phyloP scores from a whole-genome alignment of 23 tunicate genomes.

The Botrylloides violaceus region DNA sequence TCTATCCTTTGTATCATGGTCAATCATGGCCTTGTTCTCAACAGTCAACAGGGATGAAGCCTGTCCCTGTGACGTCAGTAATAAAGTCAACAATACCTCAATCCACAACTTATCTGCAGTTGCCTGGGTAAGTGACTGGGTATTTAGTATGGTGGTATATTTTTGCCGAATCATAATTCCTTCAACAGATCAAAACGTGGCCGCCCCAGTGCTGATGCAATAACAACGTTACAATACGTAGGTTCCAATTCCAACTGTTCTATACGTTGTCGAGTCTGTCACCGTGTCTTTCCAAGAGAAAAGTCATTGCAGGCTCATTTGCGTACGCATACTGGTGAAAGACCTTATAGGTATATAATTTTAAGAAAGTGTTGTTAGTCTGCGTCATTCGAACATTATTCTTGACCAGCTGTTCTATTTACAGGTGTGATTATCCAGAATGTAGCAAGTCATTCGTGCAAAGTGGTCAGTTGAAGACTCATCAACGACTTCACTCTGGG shows the following conservation, averaged over 20 bases:
- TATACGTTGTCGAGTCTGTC: conserved; percentile 74
- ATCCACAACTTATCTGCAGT: background rate
- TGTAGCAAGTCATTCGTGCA: conserved; percentile 89
- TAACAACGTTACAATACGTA: conserved; percentile 69
- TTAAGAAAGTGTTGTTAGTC: background rate
- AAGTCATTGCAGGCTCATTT: conserved; percentile 84
- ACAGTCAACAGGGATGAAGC: too few relatives aligned
- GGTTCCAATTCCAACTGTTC: conserved; percentile 82
- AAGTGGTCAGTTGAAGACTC: conserved; percentile 88
- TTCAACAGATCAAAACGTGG: conserved; percentile 78
- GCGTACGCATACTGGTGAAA: conserved; percentile 82
- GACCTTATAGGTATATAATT: conserved; percentile 74
- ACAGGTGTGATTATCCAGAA: conserved; percentile 82
- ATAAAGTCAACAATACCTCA: too few relatives aligned
- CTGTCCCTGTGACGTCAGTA: too few relatives aligned
- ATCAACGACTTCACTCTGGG: conserved; percentile 81
- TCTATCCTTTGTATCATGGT: background rate
- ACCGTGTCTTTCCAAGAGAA: conserved; percentile 81
- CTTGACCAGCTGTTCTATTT: background rate
- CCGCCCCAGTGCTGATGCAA: conserved; percentile 78
- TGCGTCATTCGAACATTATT: too few relatives aligned
- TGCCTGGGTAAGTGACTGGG: background rate
- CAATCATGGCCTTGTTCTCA: background rate
- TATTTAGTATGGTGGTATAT: too few relatives aligned
- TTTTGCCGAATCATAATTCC: too few relatives aligned